Conservation (phyloP, 1,140 invertebrate species). For the Oryctes rhinoceros region DNA sequence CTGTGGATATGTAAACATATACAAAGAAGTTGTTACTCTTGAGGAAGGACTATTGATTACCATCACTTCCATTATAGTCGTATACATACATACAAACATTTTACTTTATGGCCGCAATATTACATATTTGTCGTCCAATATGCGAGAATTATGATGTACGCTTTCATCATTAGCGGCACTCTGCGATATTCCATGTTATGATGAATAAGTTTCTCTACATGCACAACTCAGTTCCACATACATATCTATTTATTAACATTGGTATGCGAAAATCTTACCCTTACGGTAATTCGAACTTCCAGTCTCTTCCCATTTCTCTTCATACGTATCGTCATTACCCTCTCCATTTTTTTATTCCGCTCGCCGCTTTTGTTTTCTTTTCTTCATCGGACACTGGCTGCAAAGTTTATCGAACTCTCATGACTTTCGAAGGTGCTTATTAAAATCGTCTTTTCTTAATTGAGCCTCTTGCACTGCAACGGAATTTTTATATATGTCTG, state of each 20-base stretch:
- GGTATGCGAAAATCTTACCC: background rate
- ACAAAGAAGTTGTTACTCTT: too few species aligned
- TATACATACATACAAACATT: background rate
- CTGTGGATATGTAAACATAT: too few species aligned
- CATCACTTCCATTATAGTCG: too few species aligned
- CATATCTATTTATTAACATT: background rate
- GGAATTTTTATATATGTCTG: background rate
- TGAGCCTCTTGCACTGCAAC: background rate
- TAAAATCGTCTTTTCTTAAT: conserved; percentile 3
- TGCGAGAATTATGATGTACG: background rate
- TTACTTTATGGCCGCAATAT: background rate
- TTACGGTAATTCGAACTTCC: background rate
- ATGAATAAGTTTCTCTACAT: background rate
- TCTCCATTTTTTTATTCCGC: background rate
- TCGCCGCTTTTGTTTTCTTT: background rate
- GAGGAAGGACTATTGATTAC: too few species aligned
- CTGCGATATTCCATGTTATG: background rate
- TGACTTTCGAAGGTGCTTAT: background rate
- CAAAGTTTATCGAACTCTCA: conserved; percentile 8
- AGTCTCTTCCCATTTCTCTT: background rate
- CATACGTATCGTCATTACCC: background rate
- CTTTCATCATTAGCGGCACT: background rate
- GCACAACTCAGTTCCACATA: background rate
- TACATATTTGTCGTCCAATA: background rate
- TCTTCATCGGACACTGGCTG: background rate